Evolutionary conservation across 2,888 invertebrate genomes (phyloP).

Genomic region (Gasteruption jaculator): DNA sequence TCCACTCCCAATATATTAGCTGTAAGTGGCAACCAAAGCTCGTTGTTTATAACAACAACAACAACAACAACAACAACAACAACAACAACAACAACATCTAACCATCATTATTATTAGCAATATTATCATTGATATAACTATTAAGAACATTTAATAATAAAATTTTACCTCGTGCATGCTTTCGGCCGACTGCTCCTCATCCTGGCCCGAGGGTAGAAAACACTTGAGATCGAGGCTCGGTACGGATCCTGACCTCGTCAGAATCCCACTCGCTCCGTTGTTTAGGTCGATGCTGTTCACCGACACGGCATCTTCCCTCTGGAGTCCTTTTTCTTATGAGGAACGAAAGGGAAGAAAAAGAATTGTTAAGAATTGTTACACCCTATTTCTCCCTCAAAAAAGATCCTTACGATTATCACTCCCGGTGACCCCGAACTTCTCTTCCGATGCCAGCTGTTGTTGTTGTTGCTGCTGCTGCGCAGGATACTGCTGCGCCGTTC

Average conservation of each 20-base stretch:
- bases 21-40: constrained; percentile 21
- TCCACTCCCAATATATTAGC: constrained; percentile 50
- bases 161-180: constrained; percentile 41
- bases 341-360: no score
- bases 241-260: constrained; percentile 47
- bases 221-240: constrained; percentile 50
- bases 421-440: no score
- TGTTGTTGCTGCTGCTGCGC: no score
- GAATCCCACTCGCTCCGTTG: constrained; percentile 33
- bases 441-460: no score
- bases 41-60: no score
- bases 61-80: no score
- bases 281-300: constrained; percentile 47
- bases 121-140: not conserved
- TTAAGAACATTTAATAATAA: not conserved
- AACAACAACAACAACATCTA: no score
- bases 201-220: constrained; percentile 41
- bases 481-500: constrained; percentile 28
- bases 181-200: constrained; percentile 41
- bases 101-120: no score
- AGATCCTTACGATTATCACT: not conserved
- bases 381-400: constrained; percentile 5
- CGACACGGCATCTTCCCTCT: constrained; percentile 46
- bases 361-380: constrained; percentile 5
- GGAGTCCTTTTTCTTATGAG: constrained; percentile 42